These are phyloP conservation scores for Hypocryptadius cinnamomeus DNA, from an alignment of 2,113 vertebrate species.

Conservation along the genomic window DNA sequence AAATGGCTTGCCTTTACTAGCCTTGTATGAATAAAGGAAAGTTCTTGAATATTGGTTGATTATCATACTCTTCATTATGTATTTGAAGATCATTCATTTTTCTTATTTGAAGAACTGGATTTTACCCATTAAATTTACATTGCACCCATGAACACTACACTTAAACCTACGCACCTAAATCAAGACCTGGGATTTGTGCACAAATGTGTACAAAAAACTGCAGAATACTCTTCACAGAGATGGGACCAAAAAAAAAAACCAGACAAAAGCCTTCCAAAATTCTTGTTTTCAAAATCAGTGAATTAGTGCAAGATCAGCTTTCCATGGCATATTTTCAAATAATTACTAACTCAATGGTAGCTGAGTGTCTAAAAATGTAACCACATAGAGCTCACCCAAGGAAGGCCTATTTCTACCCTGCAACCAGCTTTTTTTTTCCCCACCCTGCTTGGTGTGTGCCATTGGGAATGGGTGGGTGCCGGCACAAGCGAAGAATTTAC, in stretches of 20 bases:
- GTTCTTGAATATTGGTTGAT: neutral
- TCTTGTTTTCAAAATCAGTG: neutral
- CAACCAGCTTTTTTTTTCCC: neutral
- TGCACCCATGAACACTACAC: neutral
- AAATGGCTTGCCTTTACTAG: neutral
- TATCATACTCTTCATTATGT: neutral
- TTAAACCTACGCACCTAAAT: neutral
- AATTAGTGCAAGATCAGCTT: neutral
- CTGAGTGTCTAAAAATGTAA: neutral
- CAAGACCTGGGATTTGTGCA: neutral
- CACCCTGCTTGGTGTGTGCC: neutral
- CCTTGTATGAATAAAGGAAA: neutral
- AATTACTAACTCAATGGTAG: neutral
- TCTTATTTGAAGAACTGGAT: neutral
- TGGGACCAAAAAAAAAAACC: fast-evolving
- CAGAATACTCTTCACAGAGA: neutral
- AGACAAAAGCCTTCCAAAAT: neutral
- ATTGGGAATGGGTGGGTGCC: neutral
- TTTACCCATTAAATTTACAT: neutral
- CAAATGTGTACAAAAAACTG: neutral
- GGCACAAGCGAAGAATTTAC: neutral
- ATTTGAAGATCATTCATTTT: neutral
- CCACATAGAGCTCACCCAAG: neutral
- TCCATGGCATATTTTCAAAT: neutral
- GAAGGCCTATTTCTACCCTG: neutral